Percentiles rank a stretch among this genome's conserved stretches.
These are phyloP conservation scores for Tortricodes alternella DNA, from an alignment of 2,888 invertebrate species.

Conservation along the genomic window DNA sequence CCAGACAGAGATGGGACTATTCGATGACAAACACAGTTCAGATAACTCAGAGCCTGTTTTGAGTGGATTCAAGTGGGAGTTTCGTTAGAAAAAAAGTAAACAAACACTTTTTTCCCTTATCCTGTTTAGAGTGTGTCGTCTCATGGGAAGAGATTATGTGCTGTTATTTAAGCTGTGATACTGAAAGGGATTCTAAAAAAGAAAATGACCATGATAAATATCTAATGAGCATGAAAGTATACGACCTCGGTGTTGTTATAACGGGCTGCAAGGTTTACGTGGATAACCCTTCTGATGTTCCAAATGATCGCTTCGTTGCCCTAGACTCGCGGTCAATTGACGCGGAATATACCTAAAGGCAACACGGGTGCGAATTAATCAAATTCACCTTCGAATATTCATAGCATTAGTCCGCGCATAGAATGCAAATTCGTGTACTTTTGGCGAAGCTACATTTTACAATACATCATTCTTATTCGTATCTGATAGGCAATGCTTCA, in stretches of 20 bases:
- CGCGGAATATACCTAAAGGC: constrained; percentile 18
- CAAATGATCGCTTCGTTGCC: constrained; percentile 58
- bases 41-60: constrained; percentile 56
- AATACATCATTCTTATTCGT: constrained; percentile 69
- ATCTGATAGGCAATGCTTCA: constrained; percentile 48
- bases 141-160: constrained; percentile 5
- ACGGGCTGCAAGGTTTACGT: constrained; percentile 38
- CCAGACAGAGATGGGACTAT: constrained; percentile 29
- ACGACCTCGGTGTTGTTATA: constrained; percentile 46
- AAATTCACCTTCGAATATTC: constrained; percentile 16
- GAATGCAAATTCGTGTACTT: constrained; percentile 46
- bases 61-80: constrained; percentile 50
- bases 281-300: constrained; percentile 63
- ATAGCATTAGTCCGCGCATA: background rate
- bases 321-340: constrained; percentile 43
- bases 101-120: constrained; percentile 36
- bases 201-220: constrained; percentile 7
- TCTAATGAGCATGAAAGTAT: constrained; percentile 36
- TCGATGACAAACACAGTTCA: constrained; percentile 57
- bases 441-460: constrained; percentile 65
- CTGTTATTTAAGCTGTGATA: background rate
- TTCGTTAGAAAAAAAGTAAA: constrained; percentile 57
- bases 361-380: constrained; percentile 18
- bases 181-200: constrained; percentile 10
- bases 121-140: constrained; percentile 7